phyloP scores from a whole-genome alignment of 2,888 invertebrate species.

The Chaitophorus viminalis region DNA sequence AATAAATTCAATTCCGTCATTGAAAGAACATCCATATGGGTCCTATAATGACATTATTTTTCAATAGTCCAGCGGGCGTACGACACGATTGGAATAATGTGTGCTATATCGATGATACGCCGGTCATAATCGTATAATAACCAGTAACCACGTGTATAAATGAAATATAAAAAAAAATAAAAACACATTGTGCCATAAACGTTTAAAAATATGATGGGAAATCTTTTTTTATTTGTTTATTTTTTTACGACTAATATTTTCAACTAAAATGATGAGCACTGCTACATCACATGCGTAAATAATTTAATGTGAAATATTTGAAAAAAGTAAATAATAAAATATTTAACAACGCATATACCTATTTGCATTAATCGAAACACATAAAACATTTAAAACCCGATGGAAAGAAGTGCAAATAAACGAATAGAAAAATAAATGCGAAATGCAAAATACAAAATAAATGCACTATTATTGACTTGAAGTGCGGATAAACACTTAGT shows the following conservation, averaged over 20 bases:
- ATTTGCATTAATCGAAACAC: neutral
- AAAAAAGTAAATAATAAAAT: conserved; percentile 14
- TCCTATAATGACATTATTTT: too few relatives aligned
- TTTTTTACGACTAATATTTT: neutral
- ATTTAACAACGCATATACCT: neutral
- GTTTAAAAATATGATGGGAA: neutral
- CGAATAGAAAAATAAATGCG: too few relatives aligned
- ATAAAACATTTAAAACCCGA: neutral
- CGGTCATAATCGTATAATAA: neutral
- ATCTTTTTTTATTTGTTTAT: neutral
- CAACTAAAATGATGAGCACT: neutral
- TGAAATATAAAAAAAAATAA: neutral
- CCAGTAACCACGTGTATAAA: neutral
- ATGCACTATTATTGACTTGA: neutral
- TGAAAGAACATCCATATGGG: neutral
- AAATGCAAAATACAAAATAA: too few relatives aligned
- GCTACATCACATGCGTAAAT: neutral
- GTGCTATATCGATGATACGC: neutral
- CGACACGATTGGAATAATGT: neutral
- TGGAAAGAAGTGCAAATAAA: neutral
- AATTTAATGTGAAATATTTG: neutral
- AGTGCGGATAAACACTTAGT: neutral
- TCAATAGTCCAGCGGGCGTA: neutral
- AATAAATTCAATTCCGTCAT: neutral
- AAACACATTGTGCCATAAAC: too few relatives aligned